Evolutionary conservation across 2,888 invertebrate species (phyloP).

Genomic region (Sipha maydis): DNA sequence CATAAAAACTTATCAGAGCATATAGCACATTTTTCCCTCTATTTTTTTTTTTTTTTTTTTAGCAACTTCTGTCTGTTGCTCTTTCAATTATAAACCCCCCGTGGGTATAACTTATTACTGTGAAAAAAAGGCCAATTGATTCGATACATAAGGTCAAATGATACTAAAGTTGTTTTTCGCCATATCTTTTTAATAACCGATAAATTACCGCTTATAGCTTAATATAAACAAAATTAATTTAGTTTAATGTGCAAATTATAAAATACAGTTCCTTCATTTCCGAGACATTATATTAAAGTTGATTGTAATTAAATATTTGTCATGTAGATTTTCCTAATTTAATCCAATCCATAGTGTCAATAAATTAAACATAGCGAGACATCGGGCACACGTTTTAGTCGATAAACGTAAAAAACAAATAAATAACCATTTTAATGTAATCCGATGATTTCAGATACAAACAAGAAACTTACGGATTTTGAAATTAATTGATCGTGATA

Average conservation of each 20-base stretch:
- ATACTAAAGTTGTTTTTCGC: neutral
- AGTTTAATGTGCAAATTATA: neutral
- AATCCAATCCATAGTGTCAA: neutral
- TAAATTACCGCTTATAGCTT: conserved; percentile 4
- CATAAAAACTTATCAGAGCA: conserved; percentile 26
- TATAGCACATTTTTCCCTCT: neutral
- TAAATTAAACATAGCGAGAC: neutral
- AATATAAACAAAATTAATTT: conserved; percentile 20
- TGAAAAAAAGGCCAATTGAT: conserved; percentile 25
- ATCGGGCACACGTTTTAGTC: neutral
- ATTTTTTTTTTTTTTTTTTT: neutral
- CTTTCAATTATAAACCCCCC: conserved; percentile 49
- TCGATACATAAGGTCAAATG: conserved; percentile 46
- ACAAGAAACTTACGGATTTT: neutral
- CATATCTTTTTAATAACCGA: conserved; percentile 7
- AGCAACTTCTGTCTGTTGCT: neutral
- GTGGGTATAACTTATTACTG: conserved; percentile 5
- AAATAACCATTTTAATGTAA: neutral
- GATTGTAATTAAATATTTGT: neutral
- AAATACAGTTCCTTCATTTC: too few species aligned
- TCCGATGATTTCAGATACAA: neutral
- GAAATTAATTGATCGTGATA: neutral
- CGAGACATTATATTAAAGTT: neutral
- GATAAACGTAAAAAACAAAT: neutral
- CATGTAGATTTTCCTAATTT: neutral